A percentile compares a stretch with the other conserved stretches of the same genome.
These are phyloP conservation scores for Microcebus jonahi DNA, from an alignment of 2,113 vertebrate species.

Conservation along the genomic window DNA sequence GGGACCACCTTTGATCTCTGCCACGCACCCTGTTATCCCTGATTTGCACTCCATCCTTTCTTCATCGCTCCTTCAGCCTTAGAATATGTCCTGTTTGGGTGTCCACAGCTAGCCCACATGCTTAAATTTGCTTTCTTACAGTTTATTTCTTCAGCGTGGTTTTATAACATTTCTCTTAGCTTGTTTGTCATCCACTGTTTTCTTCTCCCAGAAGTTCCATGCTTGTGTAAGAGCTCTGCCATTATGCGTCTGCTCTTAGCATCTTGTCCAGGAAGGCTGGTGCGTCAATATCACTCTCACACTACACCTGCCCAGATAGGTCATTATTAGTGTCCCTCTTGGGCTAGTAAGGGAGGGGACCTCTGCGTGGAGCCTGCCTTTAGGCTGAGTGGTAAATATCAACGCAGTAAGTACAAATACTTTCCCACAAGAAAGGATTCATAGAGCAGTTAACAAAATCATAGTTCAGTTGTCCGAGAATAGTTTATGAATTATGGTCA, in stretches of 20 bases:
- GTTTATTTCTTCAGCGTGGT: not conserved
- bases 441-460: not conserved
- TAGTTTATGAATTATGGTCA: not conserved
- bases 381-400: not conserved
- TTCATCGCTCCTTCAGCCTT: not conserved
- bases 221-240: not conserved
- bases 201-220: not conserved
- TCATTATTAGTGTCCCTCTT: not conserved
- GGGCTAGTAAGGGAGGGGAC: not conserved
- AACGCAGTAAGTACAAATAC: not conserved
- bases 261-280: not conserved
- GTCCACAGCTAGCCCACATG: not conserved
- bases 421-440: not conserved
- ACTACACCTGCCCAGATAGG: rapidly evolving
- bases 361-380: not conserved
- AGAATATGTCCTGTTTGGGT: not conserved
- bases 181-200: not conserved
- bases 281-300: not conserved
- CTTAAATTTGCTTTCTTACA: not conserved
- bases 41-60: not conserved
- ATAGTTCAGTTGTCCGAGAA: not conserved
- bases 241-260: not conserved
- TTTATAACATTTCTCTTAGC: not conserved
- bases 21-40: not conserved
- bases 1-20: not conserved